Evolutionary conservation across 2,888 invertebrate genomes (phyloP), one percentile per base, ranked within the genome.

Genomic region (Amblyjoppa fuscipennis): DNA sequence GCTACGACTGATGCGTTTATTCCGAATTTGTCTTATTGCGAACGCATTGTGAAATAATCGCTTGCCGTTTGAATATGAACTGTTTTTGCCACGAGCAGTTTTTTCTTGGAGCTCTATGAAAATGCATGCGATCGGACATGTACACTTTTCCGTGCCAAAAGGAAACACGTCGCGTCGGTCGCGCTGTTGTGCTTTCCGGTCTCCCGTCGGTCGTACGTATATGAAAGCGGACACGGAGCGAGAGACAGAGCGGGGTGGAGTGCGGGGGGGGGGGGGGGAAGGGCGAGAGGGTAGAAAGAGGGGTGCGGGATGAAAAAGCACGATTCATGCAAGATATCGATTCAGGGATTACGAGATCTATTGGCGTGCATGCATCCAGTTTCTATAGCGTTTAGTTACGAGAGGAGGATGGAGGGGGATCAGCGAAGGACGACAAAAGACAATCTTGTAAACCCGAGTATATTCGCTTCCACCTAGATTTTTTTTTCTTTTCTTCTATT

Each of bases 251-350:
- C 13, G 0, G 45, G 45, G 3, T 9, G 45, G 45, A 13, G 45
- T 13, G 13, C 3, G 45, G 1, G 11, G 2, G 13, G 11, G 3
- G 11, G 11, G 3, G 0, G 41, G 2, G 41, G 9, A 9, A 41
- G 11, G 13, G 45, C 20, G 20, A 20, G 20, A 20, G 20, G 20
- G 20, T 20, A 13, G 13, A 13, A 13, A 45, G 38, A 64, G 53
- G 13, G 13, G 13, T 0, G 3, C 0, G 13, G 45, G 13, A 45
- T 2, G 45, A 13, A 45, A 45, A 70, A 79, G 61, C 64, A 34
- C 61, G 56, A 79, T 71, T 70, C 70, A 79, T 71, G 61, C n/a
- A 11, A 20, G 70, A 38, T 69, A 79, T 79, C 34, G 79, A 79
- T 71, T 71, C 41, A 2, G 49, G 59, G 71, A 71, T 79, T 79